Evolutionary conservation across 2,113 vertebrate species (phyloP).

Genomic region (Hyla sarda): DNA sequence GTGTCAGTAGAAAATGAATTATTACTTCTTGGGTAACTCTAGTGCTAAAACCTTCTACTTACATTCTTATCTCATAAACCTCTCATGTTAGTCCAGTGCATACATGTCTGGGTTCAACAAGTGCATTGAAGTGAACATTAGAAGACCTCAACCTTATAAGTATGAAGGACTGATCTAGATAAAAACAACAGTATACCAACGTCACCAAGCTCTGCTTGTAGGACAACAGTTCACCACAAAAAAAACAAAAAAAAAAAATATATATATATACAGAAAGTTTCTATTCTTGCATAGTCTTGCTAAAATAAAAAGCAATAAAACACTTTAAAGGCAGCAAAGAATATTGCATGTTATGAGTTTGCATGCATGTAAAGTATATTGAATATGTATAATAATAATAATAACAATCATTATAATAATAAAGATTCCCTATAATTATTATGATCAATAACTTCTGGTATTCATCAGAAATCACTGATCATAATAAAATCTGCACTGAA

Average conservation of each 20-base stretch:
- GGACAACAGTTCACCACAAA: background rate
- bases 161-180: background rate
- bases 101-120: background rate
- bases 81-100: background rate
- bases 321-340: constrained; percentile 1
- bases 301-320: background rate
- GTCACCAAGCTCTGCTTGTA: too few relatives aligned
- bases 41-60: background rate
- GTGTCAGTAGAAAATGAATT: background rate
- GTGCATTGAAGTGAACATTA: background rate
- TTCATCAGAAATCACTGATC: background rate
- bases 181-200: too few relatives aligned
- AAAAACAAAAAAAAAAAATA: background rate
- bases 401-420: too few relatives aligned
- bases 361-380: background rate
- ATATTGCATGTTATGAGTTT: background rate
- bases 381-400: too few relatives aligned
- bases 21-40: background rate
- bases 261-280: background rate
- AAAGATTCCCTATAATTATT: background rate
- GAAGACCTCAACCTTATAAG: background rate
- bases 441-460: background rate
- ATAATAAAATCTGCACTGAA: background rate
- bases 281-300: background rate
- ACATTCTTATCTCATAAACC: background rate